Conservation (phyloP, 2,797 vertebrate genomes). For the Bradypus variegatus region DNA sequence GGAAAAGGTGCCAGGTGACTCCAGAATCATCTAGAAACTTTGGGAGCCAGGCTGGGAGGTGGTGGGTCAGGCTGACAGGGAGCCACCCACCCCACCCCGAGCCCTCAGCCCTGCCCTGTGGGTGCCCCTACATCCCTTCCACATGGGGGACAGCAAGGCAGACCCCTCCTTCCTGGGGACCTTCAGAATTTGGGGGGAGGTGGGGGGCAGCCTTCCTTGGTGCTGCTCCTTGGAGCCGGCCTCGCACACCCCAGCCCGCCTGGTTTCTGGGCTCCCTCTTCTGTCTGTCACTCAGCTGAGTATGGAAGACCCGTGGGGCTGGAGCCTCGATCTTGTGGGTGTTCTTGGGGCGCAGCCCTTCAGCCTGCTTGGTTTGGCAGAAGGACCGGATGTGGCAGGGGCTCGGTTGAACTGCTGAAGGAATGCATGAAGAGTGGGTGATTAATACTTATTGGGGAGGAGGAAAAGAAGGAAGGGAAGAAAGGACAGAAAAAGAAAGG, state of each 20-base stretch:
- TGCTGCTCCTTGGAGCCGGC: not conserved
- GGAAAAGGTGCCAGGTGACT: not conserved
- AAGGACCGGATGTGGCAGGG: fast-evolving
- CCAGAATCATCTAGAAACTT: fast-evolving
- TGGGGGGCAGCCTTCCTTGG: no score
- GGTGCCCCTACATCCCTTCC: not conserved
- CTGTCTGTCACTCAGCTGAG: no score
- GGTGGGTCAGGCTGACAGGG: fast-evolving
- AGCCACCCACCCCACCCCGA: not conserved
- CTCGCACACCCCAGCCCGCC: not conserved
- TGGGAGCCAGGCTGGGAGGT: fast-evolving
- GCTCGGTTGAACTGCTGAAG: fast-evolving
- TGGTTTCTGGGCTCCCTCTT: not conserved
- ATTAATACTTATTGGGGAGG: fast-evolving
- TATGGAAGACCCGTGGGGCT: no score
- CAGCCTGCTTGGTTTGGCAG: fast-evolving
- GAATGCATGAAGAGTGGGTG: fast-evolving
- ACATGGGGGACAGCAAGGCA: no score
- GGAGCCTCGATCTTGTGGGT: no score
- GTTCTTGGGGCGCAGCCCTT: no score
- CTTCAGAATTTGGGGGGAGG: not conserved
- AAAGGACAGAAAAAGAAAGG: fast-evolving
- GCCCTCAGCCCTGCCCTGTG: not conserved
- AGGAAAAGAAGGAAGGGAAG: not conserved
- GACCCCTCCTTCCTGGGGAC: not conserved